Evolutionary conservation across 2,888 invertebrate species (phyloP), one percentile per base, ranked within the genome.

Genomic region (Drosophila cognata): DNA sequence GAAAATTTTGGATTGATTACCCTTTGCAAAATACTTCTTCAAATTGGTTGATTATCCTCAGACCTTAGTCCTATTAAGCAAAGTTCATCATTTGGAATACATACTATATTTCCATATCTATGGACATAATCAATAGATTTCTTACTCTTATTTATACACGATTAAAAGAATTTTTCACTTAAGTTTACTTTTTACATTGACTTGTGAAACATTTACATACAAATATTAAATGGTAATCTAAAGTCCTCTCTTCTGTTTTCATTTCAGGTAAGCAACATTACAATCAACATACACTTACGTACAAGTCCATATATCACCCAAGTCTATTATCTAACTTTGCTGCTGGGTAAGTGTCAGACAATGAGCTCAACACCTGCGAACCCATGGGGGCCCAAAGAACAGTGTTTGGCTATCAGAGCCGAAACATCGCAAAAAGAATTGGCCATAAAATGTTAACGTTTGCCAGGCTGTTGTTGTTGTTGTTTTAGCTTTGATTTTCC

Each of bases 361-460:
- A 79, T 79, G 64, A 57, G 71, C 35, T 60, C 78, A 79, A 79
- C 78, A 78, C 78, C 78, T 78, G 78, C 76, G 41, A 70, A 25
- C 50, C 43, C 35, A 67, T 48, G 53, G 64, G 68, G 64, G 68
- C 71, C 62, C 68, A 77, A 55, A 78, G 77, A 78, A 78, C 77
- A 4, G 46, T 67, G 63, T 67, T 58, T 64, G 52, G 48, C 67
- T 74, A 84, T 83, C 74, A 65, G 11, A 56, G 60, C 58, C 36
- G n/a, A 67, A 76, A 73, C 64, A 79, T 86, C 73, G 73, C 79
- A 51, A 58, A 60, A 82, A 87, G 85, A 84, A 89, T 88, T 86
- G 84, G 73, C 86, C 74, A 88, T 88, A 85, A 88, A 80, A 71
- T 81, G 77, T 79, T 84, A 68, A 77, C 68, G 76, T 66, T 71